phyloP scores from a whole-genome alignment of 2,888 invertebrate genomes.

The Pristionchus exspectatus region DNA sequence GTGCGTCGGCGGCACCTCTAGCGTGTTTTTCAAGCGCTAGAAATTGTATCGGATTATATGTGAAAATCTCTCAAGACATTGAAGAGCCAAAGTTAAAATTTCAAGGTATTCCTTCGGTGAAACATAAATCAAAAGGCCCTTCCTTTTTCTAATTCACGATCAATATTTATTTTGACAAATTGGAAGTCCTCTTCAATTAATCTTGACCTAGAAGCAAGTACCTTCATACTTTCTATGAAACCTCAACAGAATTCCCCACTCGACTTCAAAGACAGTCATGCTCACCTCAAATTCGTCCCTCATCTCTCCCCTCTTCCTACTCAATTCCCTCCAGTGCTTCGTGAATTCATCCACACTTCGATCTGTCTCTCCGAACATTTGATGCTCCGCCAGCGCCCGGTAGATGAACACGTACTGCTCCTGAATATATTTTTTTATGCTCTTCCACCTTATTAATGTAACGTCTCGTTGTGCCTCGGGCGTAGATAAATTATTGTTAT shows the following conservation, averaged over 20 bases:
- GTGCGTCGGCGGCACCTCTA: constrained; percentile 30
- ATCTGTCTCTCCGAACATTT: constrained; percentile 94
- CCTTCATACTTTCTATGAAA: neutral
- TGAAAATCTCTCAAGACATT: too few relatives aligned
- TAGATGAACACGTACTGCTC: constrained; percentile 98
- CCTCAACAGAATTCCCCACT: neutral
- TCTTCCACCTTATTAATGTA: too few relatives aligned
- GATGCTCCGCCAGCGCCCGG: constrained; percentile 92
- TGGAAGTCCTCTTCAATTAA: neutral
- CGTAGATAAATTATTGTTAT: too few relatives aligned
- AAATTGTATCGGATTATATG: neutral
- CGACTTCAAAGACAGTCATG: too few relatives aligned
- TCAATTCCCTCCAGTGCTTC: constrained; percentile 56
- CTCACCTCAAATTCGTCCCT: constrained; percentile 55
- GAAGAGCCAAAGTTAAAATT: too few relatives aligned
- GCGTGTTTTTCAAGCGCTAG: constrained; percentile 34
- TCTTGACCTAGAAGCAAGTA: neutral
- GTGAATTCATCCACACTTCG: constrained; percentile 74
- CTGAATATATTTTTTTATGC: too few relatives aligned
- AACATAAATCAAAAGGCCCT: too few relatives aligned
- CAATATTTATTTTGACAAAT: too few relatives aligned
- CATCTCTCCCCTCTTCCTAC: neutral
- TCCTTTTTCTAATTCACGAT: too few relatives aligned
- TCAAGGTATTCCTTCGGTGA: too few relatives aligned
- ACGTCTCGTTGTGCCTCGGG: too few relatives aligned